A percentile compares a stretch with the other conserved stretches of the same genome.
Evolutionary conservation across 2,797 vertebrate genomes (phyloP).

Genomic region (Anolis apletophallus): DNA sequence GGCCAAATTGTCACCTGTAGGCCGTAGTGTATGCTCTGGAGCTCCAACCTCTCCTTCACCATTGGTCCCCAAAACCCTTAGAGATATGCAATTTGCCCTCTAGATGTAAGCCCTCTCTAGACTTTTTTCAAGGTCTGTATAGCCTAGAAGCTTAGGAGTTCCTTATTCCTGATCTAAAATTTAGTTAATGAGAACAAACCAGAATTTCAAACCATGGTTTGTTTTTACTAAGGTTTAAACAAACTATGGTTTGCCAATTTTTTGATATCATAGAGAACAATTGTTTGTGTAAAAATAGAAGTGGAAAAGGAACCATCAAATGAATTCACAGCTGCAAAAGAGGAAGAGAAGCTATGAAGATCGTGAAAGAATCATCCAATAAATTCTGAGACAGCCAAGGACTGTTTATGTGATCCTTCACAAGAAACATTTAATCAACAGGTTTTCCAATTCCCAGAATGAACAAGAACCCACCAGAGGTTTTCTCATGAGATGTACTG

Average conservation of each 20-base stretch:
- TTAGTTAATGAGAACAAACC: background rate
- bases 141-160: no score
- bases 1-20: no score
- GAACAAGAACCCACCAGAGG: conserved; percentile 35
- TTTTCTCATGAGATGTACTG: background rate
- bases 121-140: no score
- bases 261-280: background rate
- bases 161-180: background rate
- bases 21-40: no score
- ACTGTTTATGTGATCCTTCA: conserved; percentile 16
- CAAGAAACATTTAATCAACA: conserved; percentile 29
- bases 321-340: background rate
- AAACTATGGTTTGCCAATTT: background rate
- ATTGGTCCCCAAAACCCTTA: no score
- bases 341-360: background rate
- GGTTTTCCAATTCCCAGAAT: conserved; percentile 20
- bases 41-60: no score
- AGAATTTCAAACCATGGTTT: background rate
- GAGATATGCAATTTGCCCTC: no score
- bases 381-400: conserved; percentile 28
- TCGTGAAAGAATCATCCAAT: background rate
- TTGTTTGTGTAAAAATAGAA: background rate
- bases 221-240: background rate
- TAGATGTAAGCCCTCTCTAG: no score
- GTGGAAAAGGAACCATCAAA: background rate